A percentile compares a stretch with the other conserved stretches of the same genome.
phyloP scores from a whole-genome alignment of 2,113 vertebrate species.

The Phaethornis superciliosus region DNA sequence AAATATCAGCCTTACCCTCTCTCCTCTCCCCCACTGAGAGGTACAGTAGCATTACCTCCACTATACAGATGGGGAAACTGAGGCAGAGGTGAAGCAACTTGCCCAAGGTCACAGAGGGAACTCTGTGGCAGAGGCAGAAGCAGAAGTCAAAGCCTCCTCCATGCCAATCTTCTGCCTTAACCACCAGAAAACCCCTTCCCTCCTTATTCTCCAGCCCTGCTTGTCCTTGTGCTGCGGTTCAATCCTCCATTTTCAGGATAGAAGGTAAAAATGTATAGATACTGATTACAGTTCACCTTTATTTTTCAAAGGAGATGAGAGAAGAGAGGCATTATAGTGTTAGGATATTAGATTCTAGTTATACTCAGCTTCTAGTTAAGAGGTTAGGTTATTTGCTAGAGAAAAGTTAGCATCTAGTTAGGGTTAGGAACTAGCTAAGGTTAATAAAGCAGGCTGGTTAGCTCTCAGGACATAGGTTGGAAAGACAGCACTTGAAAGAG shows the following conservation, averaged over 20 bases:
- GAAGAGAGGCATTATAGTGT: slow-evolving; percentile 41
- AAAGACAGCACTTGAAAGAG: slow-evolving; percentile 11
- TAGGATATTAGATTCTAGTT: slow-evolving; percentile 77
- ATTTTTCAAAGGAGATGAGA: slow-evolving; percentile 15
- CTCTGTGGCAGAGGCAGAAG: not conserved
- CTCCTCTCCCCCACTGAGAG: not conserved
- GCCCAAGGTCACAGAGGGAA: not conserved
- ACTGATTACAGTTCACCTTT: not conserved
- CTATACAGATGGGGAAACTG: not conserved
- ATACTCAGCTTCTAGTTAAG: slow-evolving; percentile 63
- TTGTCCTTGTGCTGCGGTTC: slow-evolving; percentile 5
- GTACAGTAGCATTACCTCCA: not conserved
- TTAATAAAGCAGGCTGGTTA: slow-evolving; percentile 82
- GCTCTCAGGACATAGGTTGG: slow-evolving; percentile 50
- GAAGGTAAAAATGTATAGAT: slow-evolving; percentile 35
- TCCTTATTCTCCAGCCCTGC: not conserved
- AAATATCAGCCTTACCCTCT: not conserved
- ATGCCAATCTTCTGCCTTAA: not conserved
- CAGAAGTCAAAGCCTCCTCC: not conserved
- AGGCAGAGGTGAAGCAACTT: not conserved
- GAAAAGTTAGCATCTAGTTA: slow-evolving; percentile 78
- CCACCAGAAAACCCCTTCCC: not conserved
- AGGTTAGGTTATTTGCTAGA: slow-evolving; percentile 72
- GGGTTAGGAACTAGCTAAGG: slow-evolving; percentile 72
- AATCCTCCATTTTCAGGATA: slow-evolving; percentile 67